Percentiles rank a stretch among this genome's conserved stretches.
Conservation (phyloP, 2,113 vertebrate species). For the Mormoops blainvillei region DNA sequence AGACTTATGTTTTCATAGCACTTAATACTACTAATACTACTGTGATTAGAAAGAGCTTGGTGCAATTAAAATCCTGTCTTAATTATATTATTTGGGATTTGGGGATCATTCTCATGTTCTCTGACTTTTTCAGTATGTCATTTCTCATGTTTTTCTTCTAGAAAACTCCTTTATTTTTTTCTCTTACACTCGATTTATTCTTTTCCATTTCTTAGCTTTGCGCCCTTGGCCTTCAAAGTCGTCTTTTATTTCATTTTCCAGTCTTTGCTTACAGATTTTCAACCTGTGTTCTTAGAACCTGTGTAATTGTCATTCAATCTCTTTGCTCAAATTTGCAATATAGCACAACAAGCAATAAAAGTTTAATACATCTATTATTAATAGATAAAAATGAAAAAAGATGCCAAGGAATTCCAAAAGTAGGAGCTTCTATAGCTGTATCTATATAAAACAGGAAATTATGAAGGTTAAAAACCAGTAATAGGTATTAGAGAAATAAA, state of each 20-base stretch:
- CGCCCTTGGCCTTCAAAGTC: not conserved
- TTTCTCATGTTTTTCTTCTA: not conserved
- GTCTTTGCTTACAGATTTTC: not conserved
- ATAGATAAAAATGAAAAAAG: not conserved
- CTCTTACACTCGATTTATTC: not conserved
- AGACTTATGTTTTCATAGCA: not conserved
- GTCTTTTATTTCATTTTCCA: not conserved
- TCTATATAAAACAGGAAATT: not conserved
- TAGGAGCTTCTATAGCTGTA: not conserved
- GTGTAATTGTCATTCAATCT: not conserved
- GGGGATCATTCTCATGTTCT: not conserved
- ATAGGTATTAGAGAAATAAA: not conserved
- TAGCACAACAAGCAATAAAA: not conserved
- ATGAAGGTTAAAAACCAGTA: not conserved
- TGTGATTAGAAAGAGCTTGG: not conserved
- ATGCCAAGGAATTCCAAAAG: not conserved
- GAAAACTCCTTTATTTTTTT: not conserved
- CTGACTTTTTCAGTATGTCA: not conserved
- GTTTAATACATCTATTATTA: not conserved
- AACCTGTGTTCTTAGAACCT: not conserved
- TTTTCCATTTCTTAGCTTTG: not conserved
- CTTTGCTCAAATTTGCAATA: not conserved
- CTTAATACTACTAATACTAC: not conserved
- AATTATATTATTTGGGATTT: not conserved
- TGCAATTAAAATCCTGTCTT: not conserved